Base-by-base conservation (phyloP, 2,888 invertebrate genomes). In the Pogonocherus hispidulus region DNA sequence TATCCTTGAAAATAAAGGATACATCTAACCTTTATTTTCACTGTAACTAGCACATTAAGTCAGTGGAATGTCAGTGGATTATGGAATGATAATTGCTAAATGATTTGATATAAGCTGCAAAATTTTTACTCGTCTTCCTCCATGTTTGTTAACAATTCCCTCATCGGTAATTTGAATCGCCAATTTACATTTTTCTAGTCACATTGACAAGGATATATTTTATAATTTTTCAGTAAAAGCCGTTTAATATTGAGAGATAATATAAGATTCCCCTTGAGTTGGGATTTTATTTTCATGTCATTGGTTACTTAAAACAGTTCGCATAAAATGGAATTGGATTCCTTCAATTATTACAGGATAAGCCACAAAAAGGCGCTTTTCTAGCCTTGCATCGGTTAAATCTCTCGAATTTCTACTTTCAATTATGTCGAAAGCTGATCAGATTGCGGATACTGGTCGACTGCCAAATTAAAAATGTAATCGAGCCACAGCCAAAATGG, bases 291-390 rank as follows among this genome's bases (percentile, higher is more conserved):
- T 51, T 14, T 16, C 16, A 1, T 6, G 14, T 16, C 16, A 14
- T 16, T 16, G 27, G 51, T 27, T 27, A 16, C 51, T 27, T 51
- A 27, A 51, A 51, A 27, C 23, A 14, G 18, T 51, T 51, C 22
- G 27, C 27, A 51, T 51, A 2, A 51, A 51, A 27, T 27, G 27
- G 27, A 51, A 51, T 16, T 27, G 27, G 27, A 27, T 51, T 51
- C 8, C 27, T 16, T 51, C 51, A 51, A 51, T 27, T 23, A 51
- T 51, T 51, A 16, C 51, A 51, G 51, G 14, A 51, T 20, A 20
- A 22, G 11, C 49, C 20, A 49, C n/a, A 22, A 20, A 49, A 49
- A 20, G 11, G 4, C 49, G 9, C 27, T n/a, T 27, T 27, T 51
- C 23, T 27, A 14, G 16, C 41, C 5, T 6, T 41, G 41, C 16